A percentile compares a stretch with the other conserved stretches of the same genome.
Evolutionary conservation across 2,888 invertebrate genomes (phyloP).

Genomic region (Hemithea aestivaria): DNA sequence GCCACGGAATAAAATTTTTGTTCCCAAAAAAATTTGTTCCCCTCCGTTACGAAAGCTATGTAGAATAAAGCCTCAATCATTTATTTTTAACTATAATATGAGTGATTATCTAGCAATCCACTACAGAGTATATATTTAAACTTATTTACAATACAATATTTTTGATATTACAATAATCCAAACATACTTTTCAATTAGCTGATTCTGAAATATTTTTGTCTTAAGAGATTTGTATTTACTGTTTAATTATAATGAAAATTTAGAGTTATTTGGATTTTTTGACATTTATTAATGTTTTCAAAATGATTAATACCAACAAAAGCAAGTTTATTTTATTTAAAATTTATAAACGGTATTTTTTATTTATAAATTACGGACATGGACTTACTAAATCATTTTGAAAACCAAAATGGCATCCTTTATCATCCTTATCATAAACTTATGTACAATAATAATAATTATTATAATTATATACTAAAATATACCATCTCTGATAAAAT

Average conservation of each 20-base stretch:
- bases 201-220: neutral
- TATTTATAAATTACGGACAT: too few species aligned
- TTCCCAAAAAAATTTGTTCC: conserved; percentile 51
- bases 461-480: conserved; percentile 48
- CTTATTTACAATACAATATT: conserved; percentile 11
- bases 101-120: conserved; percentile 29
- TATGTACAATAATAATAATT: conserved; percentile 50
- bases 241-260: neutral
- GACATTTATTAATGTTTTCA: too few species aligned
- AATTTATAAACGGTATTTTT: too few species aligned
- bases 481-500: conserved; percentile 58
- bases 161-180: neutral
- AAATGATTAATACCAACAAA: too few species aligned
- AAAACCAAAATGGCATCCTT: conserved; percentile 41
- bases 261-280: neutral
- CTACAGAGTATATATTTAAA: conserved; percentile 17
- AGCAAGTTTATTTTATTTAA: too few species aligned
- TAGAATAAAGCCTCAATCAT: conserved; percentile 13
- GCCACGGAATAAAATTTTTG: conserved; percentile 31
- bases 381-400: neutral
- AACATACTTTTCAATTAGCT: too few species aligned
- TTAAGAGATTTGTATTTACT: conserved; percentile 5
- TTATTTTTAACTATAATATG: conserved; percentile 12
- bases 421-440: conserved; percentile 41
- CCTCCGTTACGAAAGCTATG: conserved; percentile 18